Base-by-base conservation (phyloP, 2,113 vertebrate genomes). In the Vidua macroura region DNA sequence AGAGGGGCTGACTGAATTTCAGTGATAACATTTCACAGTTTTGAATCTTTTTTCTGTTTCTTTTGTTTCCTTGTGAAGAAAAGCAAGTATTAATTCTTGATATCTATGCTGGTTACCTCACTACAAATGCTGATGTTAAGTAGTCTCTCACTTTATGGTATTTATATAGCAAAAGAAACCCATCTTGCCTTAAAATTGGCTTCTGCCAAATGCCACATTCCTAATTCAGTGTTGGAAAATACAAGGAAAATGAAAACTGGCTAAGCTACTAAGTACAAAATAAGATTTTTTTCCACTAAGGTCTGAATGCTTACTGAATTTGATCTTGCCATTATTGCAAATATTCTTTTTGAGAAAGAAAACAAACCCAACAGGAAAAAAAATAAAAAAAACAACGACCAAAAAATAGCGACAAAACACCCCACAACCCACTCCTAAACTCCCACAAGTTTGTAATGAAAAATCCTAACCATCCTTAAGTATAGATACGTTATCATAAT, bases 371-470 rank as follows among this genome's bases (percentile, higher is more conserved):
- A 43, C 41, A 12, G 2, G 49, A 23, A 27, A 56, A 44, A 58
- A 5, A 35, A 35, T 10, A 13, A 27, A 31, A 1, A 80, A 35
- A 35, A 35, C 35, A 66, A 11, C 1, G 23, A 60, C 25, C 1
- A 28, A 39, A 35, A 13, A 30, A 5, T 1, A 58, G 23, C 7
- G 31, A 28, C 10, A 20, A 15, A 63, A 35, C 41, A 3, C 2
- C 5, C 11, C 21, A 51, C 15, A 51, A 23, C 0, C 0, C 4
- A 7, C 7, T 6, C 10, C 7, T 13, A 46, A n/a, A 46, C 15
- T 78, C 23, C 2, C 51, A 43, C 3, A 35, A n/a, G 0, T 11
- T 83, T 33, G 4, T 9, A 41, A 60, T 13, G 13, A 46, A 62
- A 86, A 68, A 35, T 23, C 0, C 1, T 28, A 62, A 58, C 2